These are phyloP conservation scores for Hypotaenidia philippensis DNA, from an alignment of 2,797 vertebrate species.

Conservation along the genomic window DNA sequence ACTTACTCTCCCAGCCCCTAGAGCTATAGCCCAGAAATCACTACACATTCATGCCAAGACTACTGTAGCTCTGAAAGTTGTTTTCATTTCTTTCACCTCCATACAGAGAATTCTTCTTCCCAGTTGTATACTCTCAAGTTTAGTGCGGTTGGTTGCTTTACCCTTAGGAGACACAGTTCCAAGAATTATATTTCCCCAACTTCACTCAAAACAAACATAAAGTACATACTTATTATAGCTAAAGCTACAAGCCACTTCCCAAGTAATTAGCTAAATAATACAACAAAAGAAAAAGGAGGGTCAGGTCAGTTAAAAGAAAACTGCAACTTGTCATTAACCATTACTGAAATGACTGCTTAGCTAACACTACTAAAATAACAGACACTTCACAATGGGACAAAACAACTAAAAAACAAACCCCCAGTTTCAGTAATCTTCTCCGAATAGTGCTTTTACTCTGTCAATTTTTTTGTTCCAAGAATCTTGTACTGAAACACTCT, in stretches of 20 bases:
- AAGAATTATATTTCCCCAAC: not conserved
- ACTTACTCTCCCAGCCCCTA: not conserved
- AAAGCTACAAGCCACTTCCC: not conserved
- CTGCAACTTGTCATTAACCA: not conserved
- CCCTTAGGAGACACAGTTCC: not conserved
- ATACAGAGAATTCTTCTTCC: not conserved
- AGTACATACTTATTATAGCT: not conserved
- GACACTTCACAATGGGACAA: not conserved
- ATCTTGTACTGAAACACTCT: not conserved
- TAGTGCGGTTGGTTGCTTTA: not conserved
- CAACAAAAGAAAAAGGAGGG: not conserved
- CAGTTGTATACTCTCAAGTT: not conserved
- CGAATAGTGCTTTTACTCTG: not conserved
- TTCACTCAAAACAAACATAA: not conserved
- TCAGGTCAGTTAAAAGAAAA: not conserved
- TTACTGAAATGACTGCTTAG: not conserved
- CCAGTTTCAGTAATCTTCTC: not conserved
- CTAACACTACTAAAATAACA: not conserved
- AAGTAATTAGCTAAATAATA: constrained; percentile 12
- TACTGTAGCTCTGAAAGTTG: not conserved
- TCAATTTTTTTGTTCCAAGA: not conserved
- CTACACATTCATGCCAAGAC: not conserved
- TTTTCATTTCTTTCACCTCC: not conserved
- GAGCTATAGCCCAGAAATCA: not conserved
- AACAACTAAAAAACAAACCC: not conserved